Percentiles rank a stretch among this genome's conserved stretches.
phyloP scores from a whole-genome alignment of 2,888 invertebrate species.

The Epinotia demarniana region DNA sequence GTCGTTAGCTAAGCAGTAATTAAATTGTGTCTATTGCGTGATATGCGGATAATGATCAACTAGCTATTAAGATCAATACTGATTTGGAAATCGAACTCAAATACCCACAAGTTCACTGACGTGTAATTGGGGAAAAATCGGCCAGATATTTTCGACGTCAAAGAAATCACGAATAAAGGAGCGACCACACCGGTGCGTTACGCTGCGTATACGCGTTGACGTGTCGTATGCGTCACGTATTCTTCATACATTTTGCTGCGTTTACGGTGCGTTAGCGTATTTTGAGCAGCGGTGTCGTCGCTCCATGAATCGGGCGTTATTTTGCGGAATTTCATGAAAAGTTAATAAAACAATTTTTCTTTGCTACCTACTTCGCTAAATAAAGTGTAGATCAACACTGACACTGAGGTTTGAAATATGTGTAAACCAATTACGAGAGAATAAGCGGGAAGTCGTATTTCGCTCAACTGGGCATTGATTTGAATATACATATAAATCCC shows the following conservation, averaged over 20 bases:
- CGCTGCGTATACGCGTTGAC: too few species aligned
- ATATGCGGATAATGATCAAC: conserved; percentile 18
- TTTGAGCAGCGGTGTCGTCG: too few species aligned
- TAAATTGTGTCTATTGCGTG: conserved; percentile 34
- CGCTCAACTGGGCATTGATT: conserved; percentile 6
- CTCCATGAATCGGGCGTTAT: neutral
- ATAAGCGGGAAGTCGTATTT: neutral
- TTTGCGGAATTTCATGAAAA: too few species aligned
- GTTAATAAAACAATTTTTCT: too few species aligned
- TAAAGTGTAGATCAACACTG: too few species aligned
- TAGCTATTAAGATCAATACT: conserved; percentile 22
- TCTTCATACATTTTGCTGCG: too few species aligned
- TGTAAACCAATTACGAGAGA: neutral
- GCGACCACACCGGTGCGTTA: too few species aligned
- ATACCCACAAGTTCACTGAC: neutral
- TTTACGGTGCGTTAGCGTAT: too few species aligned
- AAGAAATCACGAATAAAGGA: neutral
- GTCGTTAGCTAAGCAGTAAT: conserved; percentile 27
- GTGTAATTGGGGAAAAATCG: neutral
- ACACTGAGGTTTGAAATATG: neutral
- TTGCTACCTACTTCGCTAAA: too few species aligned
- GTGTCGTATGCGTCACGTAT: too few species aligned
- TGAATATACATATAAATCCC: conserved; percentile 13
- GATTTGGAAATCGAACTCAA: conserved; percentile 12
- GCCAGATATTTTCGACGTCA: neutral